phyloP scores from a whole-genome alignment of 2,113 vertebrate species.

The Nannospalax galili region DNA sequence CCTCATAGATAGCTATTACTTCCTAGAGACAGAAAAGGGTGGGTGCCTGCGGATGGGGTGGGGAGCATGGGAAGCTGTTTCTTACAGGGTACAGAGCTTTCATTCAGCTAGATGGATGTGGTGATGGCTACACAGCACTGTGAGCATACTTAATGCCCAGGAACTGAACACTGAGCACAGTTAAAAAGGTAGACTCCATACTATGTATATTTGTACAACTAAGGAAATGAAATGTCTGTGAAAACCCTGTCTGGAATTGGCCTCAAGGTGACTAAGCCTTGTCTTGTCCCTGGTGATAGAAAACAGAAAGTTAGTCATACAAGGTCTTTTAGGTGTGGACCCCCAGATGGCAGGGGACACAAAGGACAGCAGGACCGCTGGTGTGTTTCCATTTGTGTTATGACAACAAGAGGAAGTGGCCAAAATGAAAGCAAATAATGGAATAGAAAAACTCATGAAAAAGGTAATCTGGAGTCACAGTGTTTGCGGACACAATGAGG shows the following conservation, averaged over 20 bases:
- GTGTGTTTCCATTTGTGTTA: background rate
- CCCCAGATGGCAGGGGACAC: background rate
- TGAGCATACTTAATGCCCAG: background rate
- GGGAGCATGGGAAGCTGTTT: accelerated
- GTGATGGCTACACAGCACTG: accelerated
- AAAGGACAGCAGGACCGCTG: background rate
- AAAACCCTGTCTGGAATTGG: background rate
- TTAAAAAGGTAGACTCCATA: background rate
- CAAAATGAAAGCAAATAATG: background rate
- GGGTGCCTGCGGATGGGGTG: too few relatives aligned
- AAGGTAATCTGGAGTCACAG: background rate
- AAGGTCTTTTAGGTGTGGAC: background rate
- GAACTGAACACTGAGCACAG: background rate
- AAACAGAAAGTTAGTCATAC: slow-evolving; percentile 31
- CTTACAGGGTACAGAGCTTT: background rate
- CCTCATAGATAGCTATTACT: too few relatives aligned
- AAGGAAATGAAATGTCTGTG: background rate
- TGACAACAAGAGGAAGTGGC: slow-evolving; percentile 58
- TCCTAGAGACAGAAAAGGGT: too few relatives aligned
- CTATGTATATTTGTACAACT: background rate
- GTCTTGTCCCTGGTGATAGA: background rate
- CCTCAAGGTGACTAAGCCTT: background rate
- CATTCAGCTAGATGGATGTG: background rate
- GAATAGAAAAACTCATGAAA: background rate
- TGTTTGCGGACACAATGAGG: background rate